A percentile compares a stretch with the other conserved stretches of the same genome.
Evolutionary conservation across 2,113 vertebrate species (phyloP).

Genomic region (Petrocephalus zakoni): DNA sequence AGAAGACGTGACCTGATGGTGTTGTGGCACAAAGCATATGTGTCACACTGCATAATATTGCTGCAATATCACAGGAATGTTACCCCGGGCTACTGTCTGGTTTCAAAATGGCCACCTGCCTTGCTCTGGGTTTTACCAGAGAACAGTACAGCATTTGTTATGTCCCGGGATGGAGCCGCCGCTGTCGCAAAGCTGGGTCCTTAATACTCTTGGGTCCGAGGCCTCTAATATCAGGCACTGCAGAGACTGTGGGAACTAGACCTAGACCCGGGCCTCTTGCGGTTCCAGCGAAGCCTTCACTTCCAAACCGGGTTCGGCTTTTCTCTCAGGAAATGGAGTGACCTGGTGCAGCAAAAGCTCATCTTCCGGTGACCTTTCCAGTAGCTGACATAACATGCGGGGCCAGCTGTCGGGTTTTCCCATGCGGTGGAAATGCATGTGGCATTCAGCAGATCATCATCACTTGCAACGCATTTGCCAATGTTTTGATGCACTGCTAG

Average conservation of each 20-base stretch:
- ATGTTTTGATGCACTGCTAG: neutral
- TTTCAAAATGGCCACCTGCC: neutral
- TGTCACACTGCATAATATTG: neutral
- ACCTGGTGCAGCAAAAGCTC: constrained; percentile 20
- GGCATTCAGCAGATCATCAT: neutral
- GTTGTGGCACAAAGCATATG: neutral
- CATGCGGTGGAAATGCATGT: constrained; percentile 4
- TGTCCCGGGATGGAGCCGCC: neutral
- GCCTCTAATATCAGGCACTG: constrained; percentile 14
- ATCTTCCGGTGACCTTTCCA: constrained; percentile 25
- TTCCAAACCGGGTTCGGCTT: constrained; percentile 29
- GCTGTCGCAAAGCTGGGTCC: neutral
- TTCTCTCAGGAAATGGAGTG: constrained; percentile 47
- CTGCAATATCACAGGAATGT: neutral
- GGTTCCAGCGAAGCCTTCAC: constrained; percentile 8
- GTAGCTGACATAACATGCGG: neutral
- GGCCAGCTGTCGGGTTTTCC: constrained; percentile 2
- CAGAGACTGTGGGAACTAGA: constrained; percentile 49
- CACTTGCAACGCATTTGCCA: neutral
- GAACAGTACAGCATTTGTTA: neutral
- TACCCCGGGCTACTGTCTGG: neutral
- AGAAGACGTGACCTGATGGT: neutral
- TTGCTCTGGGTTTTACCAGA: neutral
- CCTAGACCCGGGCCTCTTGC: constrained; percentile 6
- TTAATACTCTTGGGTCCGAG: constrained; percentile 31